phyloP scores from a whole-genome alignment of 1,140 invertebrate genomes.

The Saccostrea cuccullata region DNA sequence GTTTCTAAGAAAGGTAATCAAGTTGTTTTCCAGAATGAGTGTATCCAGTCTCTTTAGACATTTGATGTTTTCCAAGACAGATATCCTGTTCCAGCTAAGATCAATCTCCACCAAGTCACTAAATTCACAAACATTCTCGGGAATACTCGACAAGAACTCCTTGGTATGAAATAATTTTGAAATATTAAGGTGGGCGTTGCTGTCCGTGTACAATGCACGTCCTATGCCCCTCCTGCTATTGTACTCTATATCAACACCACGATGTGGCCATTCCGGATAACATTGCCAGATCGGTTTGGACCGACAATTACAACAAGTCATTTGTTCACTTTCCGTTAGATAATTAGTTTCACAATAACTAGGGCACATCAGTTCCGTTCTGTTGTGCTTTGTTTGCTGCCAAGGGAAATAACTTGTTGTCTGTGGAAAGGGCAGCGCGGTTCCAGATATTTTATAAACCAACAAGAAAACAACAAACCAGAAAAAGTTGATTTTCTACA shows the following conservation, averaged over 20 bases:
- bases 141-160: not conserved
- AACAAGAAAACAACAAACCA: too few relatives aligned
- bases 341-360: not conserved
- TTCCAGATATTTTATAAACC: too few relatives aligned
- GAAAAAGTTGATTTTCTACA: too few relatives aligned
- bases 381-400: not conserved
- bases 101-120: conserved; percentile 23
- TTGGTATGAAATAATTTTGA: not conserved
- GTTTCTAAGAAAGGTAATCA: conserved; percentile 32
- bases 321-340: not conserved
- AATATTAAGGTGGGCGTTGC: not conserved
- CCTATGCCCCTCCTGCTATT: not conserved
- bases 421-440: too few relatives aligned
- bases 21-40: conserved; percentile 19
- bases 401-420: not conserved
- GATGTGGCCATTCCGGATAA: not conserved
- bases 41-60: conserved; percentile 43
- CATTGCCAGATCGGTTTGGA: conserved; percentile 12
- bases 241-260: conserved; percentile 4
- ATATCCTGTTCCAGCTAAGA: conserved; percentile 32
- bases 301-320: not conserved
- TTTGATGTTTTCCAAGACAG: conserved; percentile 23
- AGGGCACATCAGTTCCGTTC: not conserved
- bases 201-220: not conserved
- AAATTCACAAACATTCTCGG: conserved; percentile 22